Base-by-base conservation (phyloP, 23 tunicate species). In the Halocynthia aurantium region DNA sequence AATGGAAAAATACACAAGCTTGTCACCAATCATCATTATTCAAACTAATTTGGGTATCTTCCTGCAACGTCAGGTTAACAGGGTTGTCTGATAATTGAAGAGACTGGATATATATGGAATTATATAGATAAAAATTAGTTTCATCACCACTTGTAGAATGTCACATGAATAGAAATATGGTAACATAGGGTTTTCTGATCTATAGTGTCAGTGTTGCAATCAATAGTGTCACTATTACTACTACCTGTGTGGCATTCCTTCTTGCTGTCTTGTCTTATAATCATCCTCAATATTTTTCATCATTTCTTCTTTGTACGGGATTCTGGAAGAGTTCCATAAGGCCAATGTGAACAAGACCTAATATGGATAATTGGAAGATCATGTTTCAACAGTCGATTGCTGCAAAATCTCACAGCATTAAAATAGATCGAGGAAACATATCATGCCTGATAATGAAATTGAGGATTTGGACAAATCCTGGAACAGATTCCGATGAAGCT, bases 401-500 rank as follows among this genome's bases (percentile, higher is more conserved):
- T 60, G 2, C 64, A 60, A n/a, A 60, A 60, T 15, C n/a, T 60
- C 4, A 60, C 64, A 31, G 44, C 44, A 31, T 31, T 31, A 1
- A 31, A 31, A 31, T n/a, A 13, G 17, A 1, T 13, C 2, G 2
- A 58, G 60, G 44, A 58, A 11, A 8, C 5, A 44, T 15, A 52
- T 1, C 76, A 13, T 64, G 80, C 90, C 87, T 91, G 97, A 71
- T 84, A 85, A 66, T 85, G 91, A 72, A 91, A 91, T 31, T 85
- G 87, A 8, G 97, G 97, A 77, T 85, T 85, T 5, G 97, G 97
- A 57, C 97, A 91, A 22, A 91, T 85, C 51, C n/a, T 5, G 8
- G 22, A 54, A 67, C 90, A 85, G 5, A 85, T 11, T 6, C 97
- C 97, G 65, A 91, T 81, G 52, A 91, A 91, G 9, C 83, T 78